phyloP scores from a whole-genome alignment of 2,797 vertebrate genomes.

The Platalea minor region DNA sequence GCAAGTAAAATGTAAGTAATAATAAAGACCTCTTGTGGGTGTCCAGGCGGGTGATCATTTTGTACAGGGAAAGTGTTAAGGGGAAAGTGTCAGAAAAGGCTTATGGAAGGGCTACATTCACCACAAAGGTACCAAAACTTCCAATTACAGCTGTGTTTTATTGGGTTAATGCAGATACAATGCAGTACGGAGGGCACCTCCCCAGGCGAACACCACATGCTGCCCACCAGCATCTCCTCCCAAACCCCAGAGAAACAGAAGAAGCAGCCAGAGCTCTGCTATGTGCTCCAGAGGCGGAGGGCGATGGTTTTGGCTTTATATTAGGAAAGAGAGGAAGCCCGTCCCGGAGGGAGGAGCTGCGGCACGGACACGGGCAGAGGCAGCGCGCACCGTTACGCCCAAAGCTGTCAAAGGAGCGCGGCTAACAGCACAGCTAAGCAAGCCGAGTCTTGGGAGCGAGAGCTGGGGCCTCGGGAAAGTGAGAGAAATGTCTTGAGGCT shows the following conservation, averaged over 20 bases:
- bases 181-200: not conserved
- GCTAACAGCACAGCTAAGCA: not conserved
- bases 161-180: slow-evolving; percentile 24
- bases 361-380: not conserved
- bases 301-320: not conserved
- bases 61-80: not conserved
- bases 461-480: not conserved
- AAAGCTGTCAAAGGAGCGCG: not conserved
- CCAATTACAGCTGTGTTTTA: slow-evolving; percentile 3
- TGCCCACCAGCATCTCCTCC: not conserved
- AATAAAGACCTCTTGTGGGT: not conserved
- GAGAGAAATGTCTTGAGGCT: not conserved
- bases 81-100: not conserved
- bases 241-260: not conserved
- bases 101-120: not conserved
- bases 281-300: not conserved
- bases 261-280: not conserved
- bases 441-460: not conserved
- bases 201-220: not conserved
- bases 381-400: not conserved
- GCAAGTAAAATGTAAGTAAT: not conserved
- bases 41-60: not conserved
- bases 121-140: not conserved
- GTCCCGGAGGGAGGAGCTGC: not conserved
- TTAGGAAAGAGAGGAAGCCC: not conserved